Base-by-base conservation (phyloP, 2,797 vertebrate species). In the Hephaestus fuliginosus region DNA sequence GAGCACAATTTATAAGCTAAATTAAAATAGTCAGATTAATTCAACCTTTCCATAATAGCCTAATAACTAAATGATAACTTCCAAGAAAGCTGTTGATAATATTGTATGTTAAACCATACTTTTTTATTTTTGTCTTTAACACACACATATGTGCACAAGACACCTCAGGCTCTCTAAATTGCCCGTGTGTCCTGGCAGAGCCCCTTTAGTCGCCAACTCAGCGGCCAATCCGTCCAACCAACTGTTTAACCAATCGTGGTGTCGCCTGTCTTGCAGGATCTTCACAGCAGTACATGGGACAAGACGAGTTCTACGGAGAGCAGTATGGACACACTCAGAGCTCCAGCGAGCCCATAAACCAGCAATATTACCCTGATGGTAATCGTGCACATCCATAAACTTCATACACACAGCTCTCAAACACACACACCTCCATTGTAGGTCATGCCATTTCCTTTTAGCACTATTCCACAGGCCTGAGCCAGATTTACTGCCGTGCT, bases 291-390 rank as follows among this genome's bases (percentile, higher is more conserved):
- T 97, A 97, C 95, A 95, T 97, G 95, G 97, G 97, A 87, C 97
- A 98, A 92, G 97, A 99, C 39, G 97, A 98, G 80, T 98, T 98
- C 95, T 98, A 97, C 92, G 95, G 96, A 62, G 97, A 98, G 91
- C 97, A 98, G 91, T 99, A 98, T 84, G 96, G 97, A 88, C 97
- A 98, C 81, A 93, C 95, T 91, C 97, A 98, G 94, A 96, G 96
- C 74, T 96, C 97, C 62, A 96, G 96, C 64, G 97, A 98, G 92
- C 95, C 97, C 72, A 95, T 97, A 96, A 97, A 97, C 93, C 98
- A 97, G 95, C 97, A 97, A 88, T 98, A 98, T 95, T 99, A 98
- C 82, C 95, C 97, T 7, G 98, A 98, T 78, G 98, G 97, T 99
- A 97, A 97, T 95, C 86, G 82, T 83, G 76, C 91, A 88, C 88